These are phyloP conservation scores for Colletes latitarsis DNA, from an alignment of 1,140 invertebrate genomes.

Conservation along the genomic window DNA sequence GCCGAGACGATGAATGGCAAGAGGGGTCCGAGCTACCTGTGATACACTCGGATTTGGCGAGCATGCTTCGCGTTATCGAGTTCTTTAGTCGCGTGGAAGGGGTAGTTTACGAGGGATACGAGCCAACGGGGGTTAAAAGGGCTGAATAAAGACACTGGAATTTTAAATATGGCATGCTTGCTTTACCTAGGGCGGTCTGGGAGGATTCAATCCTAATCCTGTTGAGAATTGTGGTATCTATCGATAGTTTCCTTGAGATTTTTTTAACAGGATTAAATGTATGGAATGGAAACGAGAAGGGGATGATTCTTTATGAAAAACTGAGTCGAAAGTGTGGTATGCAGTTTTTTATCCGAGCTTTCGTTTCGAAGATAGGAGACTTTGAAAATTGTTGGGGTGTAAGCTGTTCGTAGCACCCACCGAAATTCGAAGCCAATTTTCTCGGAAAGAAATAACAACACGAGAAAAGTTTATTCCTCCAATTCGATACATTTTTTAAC, in stretches of 20 bases:
- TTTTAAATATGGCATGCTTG: neutral
- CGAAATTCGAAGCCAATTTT: too few relatives aligned
- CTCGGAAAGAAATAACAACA: too few relatives aligned
- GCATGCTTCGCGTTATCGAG: constrained; percentile 23
- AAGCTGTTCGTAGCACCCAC: too few relatives aligned
- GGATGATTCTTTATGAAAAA: neutral
- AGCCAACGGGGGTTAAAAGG: neutral
- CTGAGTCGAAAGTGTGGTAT: neutral
- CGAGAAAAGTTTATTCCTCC: too few relatives aligned
- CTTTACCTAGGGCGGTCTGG: neutral
- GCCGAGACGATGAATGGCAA: neutral
- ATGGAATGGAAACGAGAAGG: neutral
- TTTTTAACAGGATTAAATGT: neutral
- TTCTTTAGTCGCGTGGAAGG: neutral
- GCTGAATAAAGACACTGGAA: neutral
- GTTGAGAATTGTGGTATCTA: neutral
- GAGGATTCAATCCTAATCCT: neutral
- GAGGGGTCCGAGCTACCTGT: neutral
- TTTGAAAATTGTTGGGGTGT: neutral
- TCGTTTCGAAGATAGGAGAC: neutral
- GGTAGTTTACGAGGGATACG: neutral
- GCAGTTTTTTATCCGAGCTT: neutral
- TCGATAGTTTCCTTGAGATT: neutral
- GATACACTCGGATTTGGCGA: constrained; percentile 28
- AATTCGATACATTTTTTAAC: too few relatives aligned